Base-by-base conservation (phyloP, 2,888 invertebrate genomes). In the Tineola bisselliella region DNA sequence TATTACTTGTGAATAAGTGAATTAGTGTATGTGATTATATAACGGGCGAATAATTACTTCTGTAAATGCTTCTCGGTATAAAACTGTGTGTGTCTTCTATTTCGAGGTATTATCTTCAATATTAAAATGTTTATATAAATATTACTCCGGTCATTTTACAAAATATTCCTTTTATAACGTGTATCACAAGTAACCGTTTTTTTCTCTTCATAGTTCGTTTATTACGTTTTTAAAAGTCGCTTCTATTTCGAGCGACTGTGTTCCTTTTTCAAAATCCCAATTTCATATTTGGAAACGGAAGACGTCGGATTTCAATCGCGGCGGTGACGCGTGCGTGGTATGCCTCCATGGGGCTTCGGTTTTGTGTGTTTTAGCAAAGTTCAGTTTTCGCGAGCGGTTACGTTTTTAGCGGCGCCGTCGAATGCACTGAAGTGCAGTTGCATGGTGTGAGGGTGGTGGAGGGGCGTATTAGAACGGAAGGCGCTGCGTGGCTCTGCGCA, bases 341-440 rank as follows among this genome's bases (percentile, higher is more conserved):
- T 8, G 44, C 44, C 13, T 13, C n/a, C n/a, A 13, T 15, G 44
- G 44, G 15, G n/a, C 44, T 44, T 15, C 56, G 25, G n/a, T 12
- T 58, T 58, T 58, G 13, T 31, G 48, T 31, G 33, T 31, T 62
- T 64, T 62, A 25, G 25, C 25, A 6, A 6, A 25, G 2, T 25
- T 25, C 25, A 25, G 25, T 66, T 64, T 66, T 48, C 48, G 17
- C 15, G 48, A n/a, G 8, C 6, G 48, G 48, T 48, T 1, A 15
- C 17, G 19, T 61, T 62, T 67, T 71, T 68, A 67, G 69, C 72
- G 72, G 74, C 78, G 83, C 72, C 74, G 73, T 70, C 68, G 73
- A 70, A 75, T 87, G 86, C 86, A 86, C 84, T 87, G 83, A 71
- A 82, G 71, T 87, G 86, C 87, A 87, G 79, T 82, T 84, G 86